Percentiles rank a stretch among this genome's conserved stretches.
Conservation (phyloP, 2,797 vertebrate species). For the Petrocephalus sullivani region DNA sequence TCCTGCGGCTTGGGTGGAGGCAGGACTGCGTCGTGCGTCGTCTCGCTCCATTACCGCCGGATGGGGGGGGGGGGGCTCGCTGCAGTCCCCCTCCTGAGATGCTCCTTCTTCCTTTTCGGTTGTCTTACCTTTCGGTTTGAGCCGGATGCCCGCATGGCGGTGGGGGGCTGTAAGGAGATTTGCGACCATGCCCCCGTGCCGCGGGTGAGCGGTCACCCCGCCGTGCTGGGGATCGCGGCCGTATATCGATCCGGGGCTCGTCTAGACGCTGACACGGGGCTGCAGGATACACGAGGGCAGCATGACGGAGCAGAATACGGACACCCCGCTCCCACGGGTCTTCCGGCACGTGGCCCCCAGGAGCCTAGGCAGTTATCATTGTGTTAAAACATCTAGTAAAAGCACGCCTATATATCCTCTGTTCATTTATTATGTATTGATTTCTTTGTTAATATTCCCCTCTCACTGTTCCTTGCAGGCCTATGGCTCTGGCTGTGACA, state of each 20-base stretch:
- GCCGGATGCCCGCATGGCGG: neutral
- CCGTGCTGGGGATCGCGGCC: neutral
- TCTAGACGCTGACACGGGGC: neutral
- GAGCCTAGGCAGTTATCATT: neutral
- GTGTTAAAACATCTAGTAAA: neutral
- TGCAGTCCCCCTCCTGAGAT: neutral
- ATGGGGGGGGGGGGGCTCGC: neutral
- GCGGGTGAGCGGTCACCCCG: neutral
- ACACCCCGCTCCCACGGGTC: neutral
- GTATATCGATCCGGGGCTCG: neutral
- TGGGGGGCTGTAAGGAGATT: neutral
- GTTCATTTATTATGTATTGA: neutral
- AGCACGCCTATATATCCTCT: neutral
- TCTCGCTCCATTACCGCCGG: neutral
- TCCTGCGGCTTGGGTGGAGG: conserved; percentile 28
- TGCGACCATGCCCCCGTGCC: neutral
- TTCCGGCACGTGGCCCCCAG: neutral
- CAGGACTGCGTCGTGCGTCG: conserved; percentile 24
- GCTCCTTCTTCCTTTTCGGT: neutral
- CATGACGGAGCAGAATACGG: neutral
- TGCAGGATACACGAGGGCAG: neutral
- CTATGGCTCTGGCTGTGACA: conserved; percentile 96
- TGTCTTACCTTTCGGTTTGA: neutral
- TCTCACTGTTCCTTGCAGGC: conserved; percentile 63
- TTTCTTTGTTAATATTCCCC: neutral